Evolutionary conservation across 2,797 vertebrate genomes (phyloP), one percentile per base, ranked within the genome.

Genomic region (Cynopterus sphinx): DNA sequence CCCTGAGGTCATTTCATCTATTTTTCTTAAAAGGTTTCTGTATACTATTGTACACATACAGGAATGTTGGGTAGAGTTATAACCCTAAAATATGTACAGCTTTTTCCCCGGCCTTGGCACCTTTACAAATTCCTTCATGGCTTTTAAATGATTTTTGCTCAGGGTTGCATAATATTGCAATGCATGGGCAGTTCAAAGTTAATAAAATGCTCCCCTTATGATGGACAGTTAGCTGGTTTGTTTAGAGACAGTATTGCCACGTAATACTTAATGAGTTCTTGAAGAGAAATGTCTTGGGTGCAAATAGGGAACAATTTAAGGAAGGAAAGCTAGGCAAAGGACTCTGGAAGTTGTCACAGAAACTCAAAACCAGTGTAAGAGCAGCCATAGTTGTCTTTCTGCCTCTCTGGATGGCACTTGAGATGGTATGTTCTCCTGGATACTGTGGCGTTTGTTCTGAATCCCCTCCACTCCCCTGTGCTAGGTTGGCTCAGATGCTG

Each of bases 101-200:
- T 10, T 39, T 17, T 9, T 15, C 15, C 4, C 4, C 24, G 11
- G 1, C 51, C 21, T 81, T 46, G 19, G 26, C 12, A 16, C 73
- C 55, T 82, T 81, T 51, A 57, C 3, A 4, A 6, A 3, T n/a
- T 24, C 22, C 59, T 74, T 84, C 15, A 3, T 26, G 17, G 51
- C 43, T 59, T 91, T 94, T 57, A 33, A 85, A 31, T 49, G 43
- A 26, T 77, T 61, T 46, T 92, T 73, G 24, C 22, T 67, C 17
- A 6, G 21, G 21, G 43, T 74, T 79, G 9, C 17, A 3, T n/a
- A 11, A 22, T 41, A 24, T 17, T 36, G 33, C 31, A 46, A 2
- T 10, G 12, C 9, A 3, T 1, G 12, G 74, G 28, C 6, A 22
- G 46, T 61, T 73, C 51, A 39, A n/a, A 77, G 9, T 55, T 28